Evolutionary conservation across 2,797 vertebrate species (phyloP), one percentile per base, ranked within the genome.

Genomic region (Acropternis orthonyx): DNA sequence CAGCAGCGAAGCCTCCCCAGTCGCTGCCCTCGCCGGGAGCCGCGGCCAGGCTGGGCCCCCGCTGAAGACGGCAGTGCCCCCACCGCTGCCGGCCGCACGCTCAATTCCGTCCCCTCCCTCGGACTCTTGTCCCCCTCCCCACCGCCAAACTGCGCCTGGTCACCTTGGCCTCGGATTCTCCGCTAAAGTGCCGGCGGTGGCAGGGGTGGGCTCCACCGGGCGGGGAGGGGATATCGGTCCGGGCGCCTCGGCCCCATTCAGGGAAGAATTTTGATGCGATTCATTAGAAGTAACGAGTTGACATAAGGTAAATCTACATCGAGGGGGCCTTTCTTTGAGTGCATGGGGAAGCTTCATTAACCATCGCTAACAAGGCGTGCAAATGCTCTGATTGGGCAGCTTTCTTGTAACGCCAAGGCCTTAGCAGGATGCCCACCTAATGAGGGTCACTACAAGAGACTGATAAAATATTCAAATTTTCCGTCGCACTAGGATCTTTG

Each of bases 261-360:
- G 91, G 74, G 95, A 95, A 94, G 97, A 96, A 96, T 97, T 98
- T 97, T 98, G 98, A 97, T 97, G 97, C 98, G 98, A 98, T 99
- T 99, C 99, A 99, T 99, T 99, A 99, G 98, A 98, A 99, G 98
- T 98, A 99, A 99, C 98, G 98, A 99, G 99, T 99, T 99, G 99
- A 99, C 98, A 99, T 98, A 99, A 99, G 99, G 99, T 99, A 99
- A 99, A 98, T 98, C 98, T 98, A 98, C 98, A 98, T 98, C 98
- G 97, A 98, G 98, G 98, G 98, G 98, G 98, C 98, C 98, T 98
- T 99, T 99, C 98, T 99, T 98, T 98, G 98, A 98, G 98, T 97
- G 98, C 97, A 97, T 95, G 97, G 98, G 98, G 98, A 98, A 98
- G 98, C 99, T 99, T 99, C 99, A 99, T 99, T 99, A 99, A 99